These are phyloP conservation scores for Drosophila sucinea DNA, from an alignment of 1,140 invertebrate genomes.

Conservation along the genomic window DNA sequence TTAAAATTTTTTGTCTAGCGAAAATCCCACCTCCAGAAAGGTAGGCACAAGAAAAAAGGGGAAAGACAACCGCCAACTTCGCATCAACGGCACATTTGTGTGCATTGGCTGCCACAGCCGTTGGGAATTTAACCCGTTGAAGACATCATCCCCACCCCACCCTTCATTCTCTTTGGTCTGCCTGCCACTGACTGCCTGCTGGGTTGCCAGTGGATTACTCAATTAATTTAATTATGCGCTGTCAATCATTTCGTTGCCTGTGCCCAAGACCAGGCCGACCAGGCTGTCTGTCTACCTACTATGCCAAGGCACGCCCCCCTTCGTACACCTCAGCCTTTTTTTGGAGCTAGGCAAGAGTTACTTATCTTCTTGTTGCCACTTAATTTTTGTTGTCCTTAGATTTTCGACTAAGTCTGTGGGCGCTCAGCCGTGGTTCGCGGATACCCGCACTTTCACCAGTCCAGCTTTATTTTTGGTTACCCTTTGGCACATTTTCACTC, in stretches of 20 bases:
- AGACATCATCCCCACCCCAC: too few species aligned
- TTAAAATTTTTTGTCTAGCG: background rate
- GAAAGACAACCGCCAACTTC: constrained; percentile 35
- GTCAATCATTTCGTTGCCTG: constrained; percentile 83
- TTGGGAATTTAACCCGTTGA: constrained; percentile 74
- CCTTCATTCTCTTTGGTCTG: background rate
- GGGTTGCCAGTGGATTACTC: constrained; percentile 81
- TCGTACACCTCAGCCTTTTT: background rate
- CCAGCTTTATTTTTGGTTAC: background rate
- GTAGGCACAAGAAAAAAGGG: background rate
- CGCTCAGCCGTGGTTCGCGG: constrained; percentile 40
- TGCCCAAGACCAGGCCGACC: constrained; percentile 17
- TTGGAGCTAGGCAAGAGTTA: constrained; percentile 41
- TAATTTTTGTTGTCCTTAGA: constrained; percentile 77
- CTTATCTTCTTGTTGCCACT: constrained; percentile 78
- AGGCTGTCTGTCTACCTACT: background rate
- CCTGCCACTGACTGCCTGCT: constrained; percentile 13
- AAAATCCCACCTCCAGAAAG: constrained; percentile 29
- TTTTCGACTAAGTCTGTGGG: constrained; percentile 54
- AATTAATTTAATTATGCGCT: constrained; percentile 84
- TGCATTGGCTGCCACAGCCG: constrained; percentile 44
- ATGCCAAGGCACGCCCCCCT: constrained; percentile 11
- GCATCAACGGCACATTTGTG: constrained; percentile 58
- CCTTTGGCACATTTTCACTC: background rate
- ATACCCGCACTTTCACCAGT: background rate